Evolutionary conservation across 2,888 invertebrate species (phyloP), one percentile per base, ranked within the genome.

Genomic region (Torymus auratus): DNA sequence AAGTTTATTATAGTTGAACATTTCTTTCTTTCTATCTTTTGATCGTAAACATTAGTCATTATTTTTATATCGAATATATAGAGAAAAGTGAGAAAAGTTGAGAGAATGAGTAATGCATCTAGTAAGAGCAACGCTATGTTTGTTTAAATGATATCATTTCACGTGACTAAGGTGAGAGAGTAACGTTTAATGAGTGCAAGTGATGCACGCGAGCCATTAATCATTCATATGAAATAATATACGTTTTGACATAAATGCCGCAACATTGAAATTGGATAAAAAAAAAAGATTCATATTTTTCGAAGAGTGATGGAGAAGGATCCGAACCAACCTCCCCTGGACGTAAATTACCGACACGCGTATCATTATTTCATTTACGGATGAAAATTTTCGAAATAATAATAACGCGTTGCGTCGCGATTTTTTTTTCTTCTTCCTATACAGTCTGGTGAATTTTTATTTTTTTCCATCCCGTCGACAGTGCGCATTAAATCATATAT

Each of bases 141-240:
- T 76, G 62, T 62, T 60, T 50, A 58, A 62, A 58, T 68, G 79
- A 79, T 20, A 52, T 69, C 69, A 61, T 55, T 53, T 12, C 11
- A 12, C 13, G 13, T 64, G 77, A 77, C 62, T 70, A 70, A 77
- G 64, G 50, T 12, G 56, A 70, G 64, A 70, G 64, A 77, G 58
- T 50, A 70, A 70, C 55, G 56, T 77, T 77, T 64, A 62, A 41
- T 20, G 28, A 69, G 23, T n/a, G n/a, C 10, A 55, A 13, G 28
- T 28, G 60, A 69, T 76, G 15, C 28, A 2, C 20, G 65, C 52
- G 14, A 11, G 17, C 61, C 20, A 70, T 77, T 70, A 70, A 77
- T 70, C 64, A 62, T 56, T 17, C 14, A n/a, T 14, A 7, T 17
- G 12, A 20, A 64, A 41, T 65, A n/a, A 64, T 73, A 56, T 61